Conservation (phyloP, 2,797 vertebrate genomes). For the Myripristis murdjan region DNA sequence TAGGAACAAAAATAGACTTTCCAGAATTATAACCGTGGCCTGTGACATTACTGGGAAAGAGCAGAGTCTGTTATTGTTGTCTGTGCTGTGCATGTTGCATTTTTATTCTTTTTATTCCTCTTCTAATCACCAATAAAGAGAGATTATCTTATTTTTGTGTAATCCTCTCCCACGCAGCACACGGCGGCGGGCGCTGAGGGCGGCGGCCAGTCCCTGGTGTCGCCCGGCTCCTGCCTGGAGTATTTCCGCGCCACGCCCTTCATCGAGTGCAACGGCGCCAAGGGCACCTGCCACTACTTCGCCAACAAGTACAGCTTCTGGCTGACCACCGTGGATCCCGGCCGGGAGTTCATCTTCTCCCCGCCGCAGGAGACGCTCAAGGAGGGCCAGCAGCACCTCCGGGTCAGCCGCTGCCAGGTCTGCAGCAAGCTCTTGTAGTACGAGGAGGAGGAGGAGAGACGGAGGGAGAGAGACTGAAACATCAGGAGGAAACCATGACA, state of each 20-base stretch:
- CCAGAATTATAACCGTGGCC: too few relatives aligned
- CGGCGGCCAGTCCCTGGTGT: slow-evolving; percentile 95
- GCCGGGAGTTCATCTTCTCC: slow-evolving; percentile 85
- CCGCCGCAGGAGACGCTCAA: slow-evolving; percentile 91
- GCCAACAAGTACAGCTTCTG: slow-evolving; percentile 98
- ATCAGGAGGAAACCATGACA: slow-evolving; percentile 29
- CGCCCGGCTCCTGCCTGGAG: slow-evolving; percentile 95
- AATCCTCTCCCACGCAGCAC: slow-evolving; percentile 85
- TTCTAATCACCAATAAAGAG: too few relatives aligned
- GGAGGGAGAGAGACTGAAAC: slow-evolving; percentile 20
- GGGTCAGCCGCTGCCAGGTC: slow-evolving; percentile 96
- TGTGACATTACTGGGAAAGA: too few relatives aligned
- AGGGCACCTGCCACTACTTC: slow-evolving; percentile 95
- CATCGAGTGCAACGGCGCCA: slow-evolving; percentile 95
- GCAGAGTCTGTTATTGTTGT: too few relatives aligned
- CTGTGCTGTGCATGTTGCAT: too few relatives aligned
- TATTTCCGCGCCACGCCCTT: slow-evolving; percentile 96
- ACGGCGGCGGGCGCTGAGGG: slow-evolving; percentile 93
- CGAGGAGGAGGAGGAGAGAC: slow-evolving; percentile 15
- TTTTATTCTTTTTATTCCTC: too few relatives aligned
- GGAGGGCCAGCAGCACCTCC: slow-evolving; percentile 89
- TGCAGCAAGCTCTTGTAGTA: slow-evolving; percentile 96
- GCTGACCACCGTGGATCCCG: slow-evolving; percentile 91
- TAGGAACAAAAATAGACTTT: too few relatives aligned
- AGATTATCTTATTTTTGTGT: too few relatives aligned